phyloP scores from a whole-genome alignment of 2,888 invertebrate genomes.

The Steinernema hermaphroditum region DNA sequence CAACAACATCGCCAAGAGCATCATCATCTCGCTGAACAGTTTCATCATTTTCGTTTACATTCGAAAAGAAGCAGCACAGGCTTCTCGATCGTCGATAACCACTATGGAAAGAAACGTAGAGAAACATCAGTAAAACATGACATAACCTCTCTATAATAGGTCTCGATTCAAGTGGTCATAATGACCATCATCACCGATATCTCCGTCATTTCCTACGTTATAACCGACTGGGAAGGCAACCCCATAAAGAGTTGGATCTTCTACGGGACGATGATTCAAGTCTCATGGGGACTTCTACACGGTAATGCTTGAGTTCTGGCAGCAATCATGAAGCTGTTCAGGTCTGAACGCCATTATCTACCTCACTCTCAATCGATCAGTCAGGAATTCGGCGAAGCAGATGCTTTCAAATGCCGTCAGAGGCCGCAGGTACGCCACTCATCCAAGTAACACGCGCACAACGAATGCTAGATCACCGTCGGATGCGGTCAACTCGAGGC shows the following conservation, averaged over 20 bases:
- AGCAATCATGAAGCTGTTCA: not conserved
- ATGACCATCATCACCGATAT: slow-evolving; percentile 13
- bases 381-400: not conserved
- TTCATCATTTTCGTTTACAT: slow-evolving; percentile 1
- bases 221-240: slow-evolving; percentile 4
- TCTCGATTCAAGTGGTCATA: slow-evolving; percentile 22
- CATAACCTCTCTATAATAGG: not conserved
- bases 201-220: not conserved
- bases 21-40: slow-evolving; percentile 7
- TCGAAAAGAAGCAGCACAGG: not conserved
- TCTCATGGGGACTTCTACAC: not conserved
- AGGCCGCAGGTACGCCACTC: slow-evolving; percentile 5
- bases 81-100: not conserved
- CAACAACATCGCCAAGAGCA: slow-evolving; percentile 17
- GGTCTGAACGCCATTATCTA: slow-evolving; percentile 15
- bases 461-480: not conserved
- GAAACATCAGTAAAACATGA: not conserved
- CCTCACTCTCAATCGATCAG: slow-evolving; percentile 12
- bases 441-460: not conserved
- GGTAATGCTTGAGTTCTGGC: not conserved
- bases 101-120: slow-evolving; percentile 4
- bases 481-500: no score
- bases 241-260: slow-evolving; percentile 1
- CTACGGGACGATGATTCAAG: slow-evolving; percentile 14
- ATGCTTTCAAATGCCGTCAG: not conserved